These are phyloP conservation scores for Cuniculus paca DNA, from an alignment of 2,797 vertebrate species.

Conservation along the genomic window DNA sequence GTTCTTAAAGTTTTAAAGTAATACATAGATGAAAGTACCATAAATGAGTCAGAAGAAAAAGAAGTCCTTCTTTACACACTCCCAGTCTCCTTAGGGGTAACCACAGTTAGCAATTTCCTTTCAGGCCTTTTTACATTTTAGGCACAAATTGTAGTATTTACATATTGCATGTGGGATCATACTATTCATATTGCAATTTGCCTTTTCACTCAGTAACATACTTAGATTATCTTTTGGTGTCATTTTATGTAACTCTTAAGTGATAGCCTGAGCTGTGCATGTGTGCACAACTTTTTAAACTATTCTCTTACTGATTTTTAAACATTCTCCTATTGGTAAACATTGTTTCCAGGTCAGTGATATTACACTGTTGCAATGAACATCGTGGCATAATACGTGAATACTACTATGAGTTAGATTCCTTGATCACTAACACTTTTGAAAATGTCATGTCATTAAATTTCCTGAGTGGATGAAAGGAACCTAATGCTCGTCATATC, in stretches of 20 bases:
- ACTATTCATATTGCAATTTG: background rate
- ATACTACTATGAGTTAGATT: background rate
- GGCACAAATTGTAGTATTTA: conserved; percentile 15
- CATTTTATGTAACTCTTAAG: conserved; percentile 10
- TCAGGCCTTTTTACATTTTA: background rate
- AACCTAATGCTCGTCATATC: background rate
- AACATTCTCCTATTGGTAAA: background rate
- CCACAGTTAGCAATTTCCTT: background rate
- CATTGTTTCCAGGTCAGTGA: background rate
- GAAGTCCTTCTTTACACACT: background rate
- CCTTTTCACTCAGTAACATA: background rate
- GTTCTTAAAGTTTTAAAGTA: conserved; percentile 42
- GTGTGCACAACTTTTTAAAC: background rate
- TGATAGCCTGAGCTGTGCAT: background rate
- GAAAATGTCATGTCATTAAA: conserved; percentile 42
- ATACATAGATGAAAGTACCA: background rate
- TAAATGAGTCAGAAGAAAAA: background rate
- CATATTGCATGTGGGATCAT: background rate
- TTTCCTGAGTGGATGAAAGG: conserved; percentile 15
- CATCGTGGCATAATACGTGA: background rate
- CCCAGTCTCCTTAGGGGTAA: background rate
- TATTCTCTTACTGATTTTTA: background rate
- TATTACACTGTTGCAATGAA: background rate
- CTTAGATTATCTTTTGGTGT: background rate
- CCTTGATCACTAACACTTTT: conserved; percentile 38